These are phyloP conservation scores for Pygoscelis antarcticus DNA, from an alignment of 2,113 vertebrate species.

Conservation along the genomic window DNA sequence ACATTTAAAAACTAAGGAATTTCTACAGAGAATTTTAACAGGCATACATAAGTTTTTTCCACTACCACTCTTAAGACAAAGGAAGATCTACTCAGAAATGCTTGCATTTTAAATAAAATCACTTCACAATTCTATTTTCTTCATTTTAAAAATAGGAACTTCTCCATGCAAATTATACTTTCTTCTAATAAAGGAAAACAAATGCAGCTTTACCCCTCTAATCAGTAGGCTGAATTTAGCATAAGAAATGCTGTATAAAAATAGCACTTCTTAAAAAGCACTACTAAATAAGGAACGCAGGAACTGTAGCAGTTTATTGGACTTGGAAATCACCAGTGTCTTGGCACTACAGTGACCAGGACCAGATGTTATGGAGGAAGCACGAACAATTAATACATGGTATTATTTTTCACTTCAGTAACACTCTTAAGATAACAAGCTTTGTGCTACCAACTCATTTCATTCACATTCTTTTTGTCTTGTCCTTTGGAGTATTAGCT, in stretches of 20 bases:
- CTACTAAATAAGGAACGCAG: not conserved
- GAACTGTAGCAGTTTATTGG: not conserved
- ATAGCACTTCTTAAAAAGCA: conserved; percentile 41
- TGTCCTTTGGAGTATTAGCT: not conserved
- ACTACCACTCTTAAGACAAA: not conserved
- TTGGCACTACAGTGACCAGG: not conserved
- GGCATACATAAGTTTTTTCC: not conserved
- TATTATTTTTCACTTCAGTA: not conserved
- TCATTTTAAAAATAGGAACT: not conserved
- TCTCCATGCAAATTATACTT: not conserved
- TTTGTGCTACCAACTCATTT: not conserved
- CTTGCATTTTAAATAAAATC: conserved; percentile 19
- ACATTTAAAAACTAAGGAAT: not conserved
- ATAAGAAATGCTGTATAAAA: not conserved
- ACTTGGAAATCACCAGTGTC: not conserved
- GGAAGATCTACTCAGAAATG: not conserved
- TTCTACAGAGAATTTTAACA: not conserved
- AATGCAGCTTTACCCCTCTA: not conserved
- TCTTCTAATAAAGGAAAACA: conserved; percentile 24
- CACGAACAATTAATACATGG: not conserved
- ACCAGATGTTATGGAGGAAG: not conserved
- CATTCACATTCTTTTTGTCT: not conserved
- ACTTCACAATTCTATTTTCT: not conserved
- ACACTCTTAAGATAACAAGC: not conserved
- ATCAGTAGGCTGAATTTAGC: conserved; percentile 14